Evolutionary conservation across 2,888 invertebrate genomes (phyloP).

Genomic region (Liposcelis brunnea): DNA sequence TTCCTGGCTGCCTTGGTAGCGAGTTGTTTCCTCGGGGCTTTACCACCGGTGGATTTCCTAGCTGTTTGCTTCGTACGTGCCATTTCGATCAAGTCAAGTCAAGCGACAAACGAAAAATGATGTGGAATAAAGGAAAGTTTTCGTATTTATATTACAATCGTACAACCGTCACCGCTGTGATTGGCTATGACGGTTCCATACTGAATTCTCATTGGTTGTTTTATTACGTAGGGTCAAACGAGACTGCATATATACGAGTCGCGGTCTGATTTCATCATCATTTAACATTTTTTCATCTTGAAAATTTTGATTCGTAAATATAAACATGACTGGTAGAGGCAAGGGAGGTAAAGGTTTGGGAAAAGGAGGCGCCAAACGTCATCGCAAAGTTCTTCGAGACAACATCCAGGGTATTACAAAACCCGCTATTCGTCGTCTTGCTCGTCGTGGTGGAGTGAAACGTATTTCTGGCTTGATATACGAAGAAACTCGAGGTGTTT

Average conservation of each 20-base stretch:
- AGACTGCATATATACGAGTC: too few relatives aligned
- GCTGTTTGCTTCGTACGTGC: conserved; percentile 38
- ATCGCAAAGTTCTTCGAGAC: conserved; percentile 52
- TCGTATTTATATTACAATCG: too few relatives aligned
- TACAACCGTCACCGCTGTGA: too few relatives aligned
- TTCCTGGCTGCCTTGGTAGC: conserved; percentile 35
- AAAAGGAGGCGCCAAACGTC: conserved; percentile 67
- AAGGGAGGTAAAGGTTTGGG: conserved; percentile 65
- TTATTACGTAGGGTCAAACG: too few relatives aligned
- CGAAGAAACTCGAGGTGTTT: conserved; percentile 60
- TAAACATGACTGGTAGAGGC: conserved; percentile 55
- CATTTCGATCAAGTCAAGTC: conserved; percentile 21
- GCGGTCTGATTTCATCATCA: too few relatives aligned
- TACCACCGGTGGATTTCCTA: conserved; percentile 36
- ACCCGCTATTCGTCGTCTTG: conserved; percentile 58
- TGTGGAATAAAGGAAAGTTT: too few relatives aligned
- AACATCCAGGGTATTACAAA: conserved; percentile 44
- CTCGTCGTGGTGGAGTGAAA: conserved; percentile 48
- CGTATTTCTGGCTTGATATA: conserved; percentile 33
- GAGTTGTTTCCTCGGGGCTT: conserved; percentile 35
- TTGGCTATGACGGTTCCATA: too few relatives aligned
- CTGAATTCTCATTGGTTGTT: too few relatives aligned
- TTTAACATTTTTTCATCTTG: too few relatives aligned
- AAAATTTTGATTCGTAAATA: too few relatives aligned
- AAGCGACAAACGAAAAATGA: neutral